Conservation (phyloP, 1,140 invertebrate species). For the Lasioglossum baleicum region DNA sequence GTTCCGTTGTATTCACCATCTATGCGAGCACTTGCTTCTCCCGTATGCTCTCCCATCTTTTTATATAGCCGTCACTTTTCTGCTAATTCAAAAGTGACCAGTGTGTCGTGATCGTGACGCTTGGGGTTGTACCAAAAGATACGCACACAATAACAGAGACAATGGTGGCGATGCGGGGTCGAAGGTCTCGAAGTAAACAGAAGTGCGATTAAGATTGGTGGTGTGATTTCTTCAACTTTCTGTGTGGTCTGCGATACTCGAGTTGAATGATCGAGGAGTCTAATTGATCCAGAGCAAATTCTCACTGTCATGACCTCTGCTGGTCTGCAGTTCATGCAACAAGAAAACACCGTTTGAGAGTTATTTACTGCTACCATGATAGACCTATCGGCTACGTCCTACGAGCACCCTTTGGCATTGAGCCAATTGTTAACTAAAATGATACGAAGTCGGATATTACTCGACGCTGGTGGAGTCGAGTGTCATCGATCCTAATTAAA, state of each 20-base stretch:
- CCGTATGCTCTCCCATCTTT: not conserved
- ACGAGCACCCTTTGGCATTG: slow-evolving; percentile 24
- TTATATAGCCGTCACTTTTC: not conserved
- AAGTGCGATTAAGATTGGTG: too few relatives aligned
- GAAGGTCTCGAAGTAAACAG: too few relatives aligned
- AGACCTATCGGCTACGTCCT: slow-evolving; percentile 16
- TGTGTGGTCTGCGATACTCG: too few relatives aligned
- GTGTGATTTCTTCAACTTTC: too few relatives aligned
- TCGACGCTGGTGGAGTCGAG: not conserved
- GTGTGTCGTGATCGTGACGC: too few relatives aligned
- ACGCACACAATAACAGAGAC: too few relatives aligned
- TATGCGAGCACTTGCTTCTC: not conserved
- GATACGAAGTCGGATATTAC: not conserved
- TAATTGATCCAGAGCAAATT: too few relatives aligned
- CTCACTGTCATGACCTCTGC: too few relatives aligned
- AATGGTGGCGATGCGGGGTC: too few relatives aligned
- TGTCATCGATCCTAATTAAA: slow-evolving; percentile 20
- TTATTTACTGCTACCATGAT: slow-evolving; percentile 38
- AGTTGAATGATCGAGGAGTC: too few relatives aligned
- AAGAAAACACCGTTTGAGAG: slow-evolving; percentile 22
- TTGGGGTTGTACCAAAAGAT: too few relatives aligned
- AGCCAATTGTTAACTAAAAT: slow-evolving; percentile 31
- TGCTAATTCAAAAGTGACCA: too few relatives aligned
- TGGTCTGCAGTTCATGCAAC: not conserved
- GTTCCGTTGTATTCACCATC: not conserved